These are phyloP conservation scores for Solen grandis DNA, from an alignment of 1,140 invertebrate genomes.

Conservation along the genomic window DNA sequence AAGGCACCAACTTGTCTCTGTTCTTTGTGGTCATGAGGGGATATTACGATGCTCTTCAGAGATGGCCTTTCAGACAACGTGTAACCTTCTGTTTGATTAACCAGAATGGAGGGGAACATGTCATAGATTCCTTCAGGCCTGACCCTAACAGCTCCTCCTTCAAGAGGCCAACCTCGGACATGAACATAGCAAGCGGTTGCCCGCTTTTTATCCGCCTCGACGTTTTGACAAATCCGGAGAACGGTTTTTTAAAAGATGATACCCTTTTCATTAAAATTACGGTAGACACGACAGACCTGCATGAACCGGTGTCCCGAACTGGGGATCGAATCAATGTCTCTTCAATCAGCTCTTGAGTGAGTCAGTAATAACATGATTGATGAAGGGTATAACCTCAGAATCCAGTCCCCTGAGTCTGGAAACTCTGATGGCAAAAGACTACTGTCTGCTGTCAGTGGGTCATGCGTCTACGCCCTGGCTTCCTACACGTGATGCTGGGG, in stretches of 20 bases:
- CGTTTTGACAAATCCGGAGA: constrained; percentile 67
- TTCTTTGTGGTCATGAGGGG: constrained; percentile 80
- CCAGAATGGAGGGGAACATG: constrained; percentile 72
- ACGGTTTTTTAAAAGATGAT: constrained; percentile 78
- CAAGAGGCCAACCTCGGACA: constrained; percentile 76
- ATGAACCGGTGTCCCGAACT: background rate
- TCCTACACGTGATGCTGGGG: too few species aligned
- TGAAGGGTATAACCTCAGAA: too few species aligned
- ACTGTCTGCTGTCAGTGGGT: too few species aligned
- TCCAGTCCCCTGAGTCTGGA: too few species aligned
- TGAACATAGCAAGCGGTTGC: constrained; percentile 80
- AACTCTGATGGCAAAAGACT: too few species aligned
- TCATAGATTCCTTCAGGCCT: constrained; percentile 77
- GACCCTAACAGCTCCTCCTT: constrained; percentile 75
- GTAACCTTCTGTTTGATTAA: constrained; percentile 77
- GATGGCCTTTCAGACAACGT: constrained; percentile 79
- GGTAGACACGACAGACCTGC: constrained; percentile 63
- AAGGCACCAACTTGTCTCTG: constrained; percentile 77
- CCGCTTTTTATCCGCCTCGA: constrained; percentile 75
- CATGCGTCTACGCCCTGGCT: too few species aligned
- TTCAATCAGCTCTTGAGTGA: too few species aligned
- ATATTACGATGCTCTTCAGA: constrained; percentile 74
- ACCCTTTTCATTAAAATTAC: constrained; percentile 77
- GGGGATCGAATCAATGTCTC: too few species aligned
- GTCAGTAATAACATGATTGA: too few species aligned